Percentiles rank a stretch among this genome's conserved stretches.
Conservation (phyloP, 2,888 invertebrate species). For the Enchytraeus crypticus region DNA sequence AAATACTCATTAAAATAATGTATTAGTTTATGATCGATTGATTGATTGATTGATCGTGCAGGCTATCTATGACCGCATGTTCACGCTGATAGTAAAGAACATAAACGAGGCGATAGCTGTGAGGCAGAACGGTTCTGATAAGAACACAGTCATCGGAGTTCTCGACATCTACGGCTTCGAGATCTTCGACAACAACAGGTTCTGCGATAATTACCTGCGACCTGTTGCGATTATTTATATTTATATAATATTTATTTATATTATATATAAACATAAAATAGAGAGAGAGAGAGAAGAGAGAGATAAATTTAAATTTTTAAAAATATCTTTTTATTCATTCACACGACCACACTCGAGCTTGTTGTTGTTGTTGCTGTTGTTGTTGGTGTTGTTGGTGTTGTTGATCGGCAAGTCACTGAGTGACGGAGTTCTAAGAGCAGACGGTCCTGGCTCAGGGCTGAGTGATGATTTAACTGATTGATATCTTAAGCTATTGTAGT, state of each 20-base stretch:
- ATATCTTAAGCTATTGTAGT: neutral
- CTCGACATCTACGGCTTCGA: slow-evolving; percentile 98
- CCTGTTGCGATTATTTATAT: neutral
- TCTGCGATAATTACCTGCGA: neutral
- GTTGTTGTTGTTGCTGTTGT: no score
- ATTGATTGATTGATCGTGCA: slow-evolving; percentile 31
- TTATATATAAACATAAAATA: no score
- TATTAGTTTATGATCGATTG: neutral
- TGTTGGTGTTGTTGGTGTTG: no score
- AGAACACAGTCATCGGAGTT: slow-evolving; percentile 79
- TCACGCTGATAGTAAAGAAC: slow-evolving; percentile 83
- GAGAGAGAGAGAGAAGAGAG: no score
- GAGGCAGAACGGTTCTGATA: slow-evolving; percentile 53
- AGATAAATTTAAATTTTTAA: no score
- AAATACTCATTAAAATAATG: no score
- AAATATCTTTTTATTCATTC: no score
- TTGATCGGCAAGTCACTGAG: no score
- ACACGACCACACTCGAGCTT: no score
- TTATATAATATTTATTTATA: no score
- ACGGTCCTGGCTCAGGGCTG: no score
- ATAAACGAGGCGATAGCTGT: slow-evolving; percentile 85
- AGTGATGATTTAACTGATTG: neutral
- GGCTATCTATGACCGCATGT: slow-evolving; percentile 87
- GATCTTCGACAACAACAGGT: slow-evolving; percentile 87
- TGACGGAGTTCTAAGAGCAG: no score